phyloP scores from a whole-genome alignment of 1,140 invertebrate genomes.

The Chrysomallon squamiferum region DNA sequence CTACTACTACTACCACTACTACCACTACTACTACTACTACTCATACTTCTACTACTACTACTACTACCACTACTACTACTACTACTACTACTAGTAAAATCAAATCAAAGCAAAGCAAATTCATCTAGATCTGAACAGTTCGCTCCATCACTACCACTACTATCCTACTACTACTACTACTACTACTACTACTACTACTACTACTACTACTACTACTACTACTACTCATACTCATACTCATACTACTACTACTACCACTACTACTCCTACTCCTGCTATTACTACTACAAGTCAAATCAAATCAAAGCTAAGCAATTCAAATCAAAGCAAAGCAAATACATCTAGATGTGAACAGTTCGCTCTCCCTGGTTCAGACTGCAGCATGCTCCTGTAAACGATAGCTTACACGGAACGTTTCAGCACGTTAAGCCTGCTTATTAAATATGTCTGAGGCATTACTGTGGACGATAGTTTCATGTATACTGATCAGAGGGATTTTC shows the following conservation, averaged over 20 bases:
- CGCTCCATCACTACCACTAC: too few species aligned
- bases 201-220: neutral
- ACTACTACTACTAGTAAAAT: too few species aligned
- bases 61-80: conserved; percentile 11
- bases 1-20: conserved; percentile 10
- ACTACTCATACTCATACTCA: neutral
- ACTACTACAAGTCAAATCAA: neutral
- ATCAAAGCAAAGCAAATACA: neutral
- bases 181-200: neutral
- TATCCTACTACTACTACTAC: too few species aligned
- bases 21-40: conserved; percentile 5
- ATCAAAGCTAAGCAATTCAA: neutral
- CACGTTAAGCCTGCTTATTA: too few species aligned
- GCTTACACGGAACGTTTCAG: too few species aligned
- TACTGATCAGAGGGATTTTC: too few species aligned
- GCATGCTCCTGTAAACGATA: too few species aligned
- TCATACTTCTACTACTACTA: conserved; percentile 10
- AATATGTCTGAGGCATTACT: neutral
- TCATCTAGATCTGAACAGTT: too few species aligned
- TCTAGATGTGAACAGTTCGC: too few species aligned
- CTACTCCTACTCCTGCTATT: conserved; percentile 7
- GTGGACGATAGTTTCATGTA: too few species aligned
- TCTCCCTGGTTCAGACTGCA: too few species aligned
- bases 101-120: too few species aligned
- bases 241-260: conserved; percentile 1